phyloP scores from a whole-genome alignment of 2,888 invertebrate genomes.

The Liposcelis brunnea region DNA sequence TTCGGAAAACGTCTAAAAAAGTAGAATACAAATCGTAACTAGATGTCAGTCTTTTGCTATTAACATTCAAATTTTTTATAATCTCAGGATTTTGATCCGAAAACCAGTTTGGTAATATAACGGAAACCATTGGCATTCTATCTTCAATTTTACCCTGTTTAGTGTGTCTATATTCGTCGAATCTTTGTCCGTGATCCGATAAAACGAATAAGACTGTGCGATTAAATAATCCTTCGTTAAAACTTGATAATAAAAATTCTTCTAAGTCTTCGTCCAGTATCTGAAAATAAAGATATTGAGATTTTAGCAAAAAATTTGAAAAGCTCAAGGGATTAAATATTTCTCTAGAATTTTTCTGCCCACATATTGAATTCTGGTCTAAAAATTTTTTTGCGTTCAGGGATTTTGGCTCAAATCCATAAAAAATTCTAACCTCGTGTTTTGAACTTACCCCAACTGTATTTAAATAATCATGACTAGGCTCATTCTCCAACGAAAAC shows the following conservation, averaged over 20 bases:
- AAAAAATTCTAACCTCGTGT: background rate
- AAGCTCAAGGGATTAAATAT: background rate
- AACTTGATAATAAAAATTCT: constrained; percentile 17
- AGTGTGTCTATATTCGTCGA: constrained; percentile 19
- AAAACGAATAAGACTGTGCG: constrained; percentile 19
- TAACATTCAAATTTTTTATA: constrained; percentile 13
- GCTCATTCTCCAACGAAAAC: constrained; percentile 18
- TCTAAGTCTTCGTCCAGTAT: constrained; percentile 19
- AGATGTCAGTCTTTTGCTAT: constrained; percentile 16
- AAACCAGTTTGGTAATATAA: constrained; percentile 18
- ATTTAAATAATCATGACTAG: constrained; percentile 27
- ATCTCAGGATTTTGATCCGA: constrained; percentile 15
- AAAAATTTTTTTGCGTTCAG: background rate
- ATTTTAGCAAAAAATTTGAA: background rate
- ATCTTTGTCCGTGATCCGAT: constrained; percentile 21
- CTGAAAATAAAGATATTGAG: constrained; percentile 13
- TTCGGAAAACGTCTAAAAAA: constrained; percentile 16
- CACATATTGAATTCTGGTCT: background rate
- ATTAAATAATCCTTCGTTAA: constrained; percentile 17
- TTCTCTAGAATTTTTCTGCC: background rate
- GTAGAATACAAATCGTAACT: constrained; percentile 18
- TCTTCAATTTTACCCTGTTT: constrained; percentile 20
- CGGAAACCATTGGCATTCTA: constrained; percentile 20
- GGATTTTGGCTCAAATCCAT: background rate
- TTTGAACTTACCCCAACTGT: constrained; percentile 16